Evolutionary conservation across 2,113 vertebrate genomes (phyloP).

Genomic region (Pampusana beccarii): DNA sequence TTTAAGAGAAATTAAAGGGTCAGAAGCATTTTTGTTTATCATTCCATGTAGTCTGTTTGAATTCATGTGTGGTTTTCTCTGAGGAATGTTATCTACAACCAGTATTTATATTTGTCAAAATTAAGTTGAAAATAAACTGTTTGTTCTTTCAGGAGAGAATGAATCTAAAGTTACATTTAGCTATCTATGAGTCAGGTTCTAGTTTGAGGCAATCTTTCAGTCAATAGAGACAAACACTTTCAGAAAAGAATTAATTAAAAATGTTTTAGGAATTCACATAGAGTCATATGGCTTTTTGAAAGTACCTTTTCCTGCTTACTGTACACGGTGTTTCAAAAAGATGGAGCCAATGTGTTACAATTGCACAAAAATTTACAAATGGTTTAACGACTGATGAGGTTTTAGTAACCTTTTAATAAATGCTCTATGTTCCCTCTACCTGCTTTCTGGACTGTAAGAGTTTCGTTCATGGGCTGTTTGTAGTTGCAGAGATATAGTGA

Average conservation of each 20-base stretch:
- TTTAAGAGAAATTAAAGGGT: not conserved
- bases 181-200: not conserved
- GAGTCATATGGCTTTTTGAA: not conserved
- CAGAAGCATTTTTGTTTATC: not conserved
- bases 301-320: not conserved
- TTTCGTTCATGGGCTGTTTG: too few relatives aligned
- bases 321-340: too few relatives aligned
- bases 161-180: not conserved
- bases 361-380: too few relatives aligned
- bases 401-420: too few relatives aligned
- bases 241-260: not conserved
- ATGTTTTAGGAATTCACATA: not conserved
- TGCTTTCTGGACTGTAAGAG: too few relatives aligned
- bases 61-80: not conserved
- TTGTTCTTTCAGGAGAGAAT: not conserved
- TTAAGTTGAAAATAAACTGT: not conserved
- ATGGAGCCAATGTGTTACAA: too few relatives aligned
- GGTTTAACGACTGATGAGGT: too few relatives aligned
- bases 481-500: too few relatives aligned
- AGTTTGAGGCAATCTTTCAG: not conserved
- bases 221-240: not conserved
- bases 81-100: not conserved
- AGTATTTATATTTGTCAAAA: not conserved
- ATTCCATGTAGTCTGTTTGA: not conserved
- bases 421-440: too few relatives aligned